Evolutionary conservation across 2,888 invertebrate species (phyloP).

Genomic region (Autographa pulchrina): DNA sequence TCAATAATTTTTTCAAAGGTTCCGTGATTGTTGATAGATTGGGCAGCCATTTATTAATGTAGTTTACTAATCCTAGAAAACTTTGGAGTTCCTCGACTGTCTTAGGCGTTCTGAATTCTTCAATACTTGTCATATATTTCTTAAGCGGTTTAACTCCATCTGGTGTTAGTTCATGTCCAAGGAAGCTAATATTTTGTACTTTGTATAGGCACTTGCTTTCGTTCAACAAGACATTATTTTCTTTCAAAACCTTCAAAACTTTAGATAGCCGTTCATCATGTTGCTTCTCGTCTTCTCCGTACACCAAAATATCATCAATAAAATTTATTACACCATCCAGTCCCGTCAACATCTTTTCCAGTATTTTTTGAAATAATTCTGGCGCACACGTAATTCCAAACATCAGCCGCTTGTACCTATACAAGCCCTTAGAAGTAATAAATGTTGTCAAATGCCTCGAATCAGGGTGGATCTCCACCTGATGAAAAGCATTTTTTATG

Average conservation of each 20-base stretch:
- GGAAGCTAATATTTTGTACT: background rate
- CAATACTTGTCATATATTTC: constrained; percentile 15
- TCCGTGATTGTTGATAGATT: constrained; percentile 17
- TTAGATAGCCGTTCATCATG: background rate
- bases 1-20: constrained; percentile 5
- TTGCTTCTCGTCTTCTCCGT: constrained; percentile 34
- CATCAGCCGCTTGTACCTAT: constrained; percentile 70
- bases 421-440: constrained; percentile 49
- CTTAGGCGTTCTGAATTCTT: constrained; percentile 36
- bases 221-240: background rate
- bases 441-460: constrained; percentile 58
- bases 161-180: constrained; percentile 15
- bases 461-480: constrained; percentile 47
- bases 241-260: background rate
- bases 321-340: constrained; percentile 57
- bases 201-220: constrained; percentile 14
- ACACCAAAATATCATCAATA: constrained; percentile 60
- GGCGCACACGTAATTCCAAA: constrained; percentile 76
- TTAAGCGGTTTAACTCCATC: constrained; percentile 5
- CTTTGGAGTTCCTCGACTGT: constrained; percentile 58
- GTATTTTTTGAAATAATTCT: constrained; percentile 65
- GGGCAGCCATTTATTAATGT: constrained; percentile 17
- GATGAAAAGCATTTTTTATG: constrained; percentile 54
- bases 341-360: constrained; percentile 58
- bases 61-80: constrained; percentile 60